Evolutionary conservation across 2,113 vertebrate species (phyloP).

Genomic region (Scopus umbretta): DNA sequence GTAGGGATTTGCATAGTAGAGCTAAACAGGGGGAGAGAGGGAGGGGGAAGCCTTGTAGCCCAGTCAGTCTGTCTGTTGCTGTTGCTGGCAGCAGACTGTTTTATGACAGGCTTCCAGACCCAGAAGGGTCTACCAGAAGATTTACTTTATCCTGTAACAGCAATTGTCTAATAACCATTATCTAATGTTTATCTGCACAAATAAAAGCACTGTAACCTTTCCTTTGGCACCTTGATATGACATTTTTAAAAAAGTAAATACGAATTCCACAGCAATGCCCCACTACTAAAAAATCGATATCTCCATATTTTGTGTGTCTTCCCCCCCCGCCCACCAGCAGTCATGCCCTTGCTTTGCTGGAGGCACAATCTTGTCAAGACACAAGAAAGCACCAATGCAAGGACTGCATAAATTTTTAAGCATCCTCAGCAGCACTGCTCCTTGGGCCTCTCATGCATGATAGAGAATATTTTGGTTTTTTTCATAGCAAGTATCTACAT

Average conservation of each 20-base stretch:
- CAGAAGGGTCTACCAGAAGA: background rate
- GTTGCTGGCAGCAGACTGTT: background rate
- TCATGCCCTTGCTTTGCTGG: background rate
- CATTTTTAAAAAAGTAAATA: background rate
- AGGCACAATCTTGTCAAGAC: background rate
- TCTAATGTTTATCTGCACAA: background rate
- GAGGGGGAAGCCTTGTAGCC: rapidly evolving
- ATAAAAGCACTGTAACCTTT: background rate
- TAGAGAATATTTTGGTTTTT: background rate
- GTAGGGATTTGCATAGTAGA: background rate
- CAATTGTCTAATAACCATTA: background rate
- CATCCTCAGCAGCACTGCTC: background rate
- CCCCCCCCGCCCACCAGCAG: background rate
- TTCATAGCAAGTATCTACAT: background rate
- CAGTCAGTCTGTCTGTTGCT: background rate
- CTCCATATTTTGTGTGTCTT: background rate
- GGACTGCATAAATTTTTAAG: background rate
- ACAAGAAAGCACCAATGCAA: background rate
- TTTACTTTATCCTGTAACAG: background rate
- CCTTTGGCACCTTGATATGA: background rate
- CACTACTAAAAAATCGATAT: background rate
- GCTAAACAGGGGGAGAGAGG: rapidly evolving
- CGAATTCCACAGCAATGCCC: background rate
- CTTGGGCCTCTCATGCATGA: background rate
- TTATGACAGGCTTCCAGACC: background rate